Conservation (phyloP, 2,113 vertebrate genomes). For the Takifugu bimaculatus region DNA sequence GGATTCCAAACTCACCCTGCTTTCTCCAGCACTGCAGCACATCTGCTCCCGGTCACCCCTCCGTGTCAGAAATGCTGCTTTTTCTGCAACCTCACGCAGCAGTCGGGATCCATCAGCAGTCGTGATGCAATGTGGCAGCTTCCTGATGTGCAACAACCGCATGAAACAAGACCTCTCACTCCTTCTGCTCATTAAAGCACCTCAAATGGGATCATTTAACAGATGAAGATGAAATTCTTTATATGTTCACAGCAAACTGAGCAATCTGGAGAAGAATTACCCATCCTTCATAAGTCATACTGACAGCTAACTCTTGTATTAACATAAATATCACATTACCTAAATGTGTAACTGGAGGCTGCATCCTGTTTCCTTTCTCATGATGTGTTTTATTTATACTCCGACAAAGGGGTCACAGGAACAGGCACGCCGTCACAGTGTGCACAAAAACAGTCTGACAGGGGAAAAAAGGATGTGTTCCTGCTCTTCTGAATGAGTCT, state of each 20-base stretch:
- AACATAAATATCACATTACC: conserved; percentile 34
- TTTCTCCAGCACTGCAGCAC: conserved; percentile 20
- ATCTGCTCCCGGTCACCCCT: conserved; percentile 9
- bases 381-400: conserved; percentile 12
- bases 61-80: neutral
- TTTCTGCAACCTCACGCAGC: conserved; percentile 2
- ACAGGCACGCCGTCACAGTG: conserved; percentile 2
- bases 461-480: neutral
- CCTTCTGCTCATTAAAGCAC: conserved; percentile 10
- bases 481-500: neutral
- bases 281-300: conserved; percentile 34
- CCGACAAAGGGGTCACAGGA: conserved; percentile 5
- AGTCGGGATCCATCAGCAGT: conserved; percentile 6
- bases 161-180: conserved; percentile 10
- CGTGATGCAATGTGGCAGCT: neutral
- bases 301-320: conserved; percentile 30
- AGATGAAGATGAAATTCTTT: conserved; percentile 10
- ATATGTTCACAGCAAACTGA: neutral
- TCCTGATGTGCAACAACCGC: neutral
- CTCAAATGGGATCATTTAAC: neutral
- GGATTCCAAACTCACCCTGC: conserved; percentile 7
- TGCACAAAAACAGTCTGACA: neutral
- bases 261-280: conserved; percentile 22
- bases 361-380: conserved; percentile 10
- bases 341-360: conserved; percentile 17